Evolutionary conservation across 1,140 invertebrate species (phyloP), one percentile per base, ranked within the genome.

Genomic region (Bactericera cockerelli): DNA sequence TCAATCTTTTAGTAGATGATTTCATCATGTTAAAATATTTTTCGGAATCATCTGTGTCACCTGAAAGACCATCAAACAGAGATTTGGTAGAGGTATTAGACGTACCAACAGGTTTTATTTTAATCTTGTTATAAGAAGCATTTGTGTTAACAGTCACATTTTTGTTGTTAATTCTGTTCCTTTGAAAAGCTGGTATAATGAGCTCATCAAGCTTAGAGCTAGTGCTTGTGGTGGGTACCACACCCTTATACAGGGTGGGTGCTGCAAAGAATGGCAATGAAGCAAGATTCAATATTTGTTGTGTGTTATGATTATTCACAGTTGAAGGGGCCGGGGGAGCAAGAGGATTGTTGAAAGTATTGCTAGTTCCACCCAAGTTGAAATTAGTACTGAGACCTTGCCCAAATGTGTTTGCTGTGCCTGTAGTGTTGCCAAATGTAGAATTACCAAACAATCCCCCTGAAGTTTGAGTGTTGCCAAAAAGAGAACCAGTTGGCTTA

Each of bases 21-120:
- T 62, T 39, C 16, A 59, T 39, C 28, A 26, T 26, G 19, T 42
- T 21, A 28, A 31, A 49, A 10, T 59, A 39, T 28, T 62, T 53
- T 31, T 60, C 62, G 1, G 49, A 49, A 28, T 38, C n/a, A 21
- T 78, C 75, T 69, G 83, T 81, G 55, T 79, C 78, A 60, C 83
- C 81, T 64, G 84, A 82, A 1, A 86, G 67, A 0, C 83, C 83
- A 58, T 83, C 82, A 64, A 84, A 84, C 0, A 84, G 68, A 0
- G 81, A 80, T 69, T 83, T 84, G 73, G 80, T 80, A 2, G 75
- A 75, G 8, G 75, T 60, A 56, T 70, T 68, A n/a, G 70, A 64
- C 57, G 67, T 67, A 14, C 70, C 72, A 63, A 83, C 64, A 59
- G 79, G 75, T 63, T 77, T 80, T 0, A 79, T 74, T 68, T 82